phyloP scores from a whole-genome alignment of 2,797 vertebrate genomes.

The Podarcis lilfordi region DNA sequence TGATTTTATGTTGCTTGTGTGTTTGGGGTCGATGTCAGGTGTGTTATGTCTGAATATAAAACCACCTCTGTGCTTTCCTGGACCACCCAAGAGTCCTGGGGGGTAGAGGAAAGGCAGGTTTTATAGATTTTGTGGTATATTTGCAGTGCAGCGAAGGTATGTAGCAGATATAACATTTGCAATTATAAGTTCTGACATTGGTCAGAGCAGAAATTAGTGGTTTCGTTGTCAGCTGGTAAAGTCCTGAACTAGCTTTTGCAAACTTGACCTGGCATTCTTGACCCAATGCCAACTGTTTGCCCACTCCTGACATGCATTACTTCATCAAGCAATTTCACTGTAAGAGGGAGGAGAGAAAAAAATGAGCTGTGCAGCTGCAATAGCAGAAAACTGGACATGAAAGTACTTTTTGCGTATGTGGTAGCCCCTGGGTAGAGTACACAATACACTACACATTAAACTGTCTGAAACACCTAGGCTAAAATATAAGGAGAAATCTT shows the following conservation, averaged over 20 bases:
- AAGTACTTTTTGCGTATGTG: no score
- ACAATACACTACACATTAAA: no score
- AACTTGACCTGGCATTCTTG: constrained; percentile 30
- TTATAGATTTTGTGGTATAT: constrained; percentile 45
- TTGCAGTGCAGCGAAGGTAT: constrained; percentile 35
- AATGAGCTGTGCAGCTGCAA: background rate
- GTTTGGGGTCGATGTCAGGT: constrained; percentile 47
- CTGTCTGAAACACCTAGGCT: background rate
- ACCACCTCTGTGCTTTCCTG: constrained; percentile 44
- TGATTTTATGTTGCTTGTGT: constrained; percentile 33
- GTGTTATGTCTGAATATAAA: constrained; percentile 58
- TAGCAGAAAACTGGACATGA: constrained; percentile 25
- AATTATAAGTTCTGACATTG: constrained; percentile 54
- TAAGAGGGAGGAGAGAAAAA: background rate
- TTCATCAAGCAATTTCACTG: constrained; percentile 12
- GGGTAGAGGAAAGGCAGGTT: constrained; percentile 36
- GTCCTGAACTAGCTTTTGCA: constrained; percentile 44
- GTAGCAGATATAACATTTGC: constrained; percentile 42
- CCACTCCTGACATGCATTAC: background rate
- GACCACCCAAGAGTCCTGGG: constrained; percentile 43
- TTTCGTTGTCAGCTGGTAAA: constrained; percentile 48
- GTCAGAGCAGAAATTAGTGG: constrained; percentile 36
- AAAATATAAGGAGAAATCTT: no score
- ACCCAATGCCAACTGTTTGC: background rate
- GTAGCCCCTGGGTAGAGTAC: no score